Evolutionary conservation across 2,888 invertebrate species (phyloP).

Genomic region (Thysanoteuthis rhombus): DNA sequence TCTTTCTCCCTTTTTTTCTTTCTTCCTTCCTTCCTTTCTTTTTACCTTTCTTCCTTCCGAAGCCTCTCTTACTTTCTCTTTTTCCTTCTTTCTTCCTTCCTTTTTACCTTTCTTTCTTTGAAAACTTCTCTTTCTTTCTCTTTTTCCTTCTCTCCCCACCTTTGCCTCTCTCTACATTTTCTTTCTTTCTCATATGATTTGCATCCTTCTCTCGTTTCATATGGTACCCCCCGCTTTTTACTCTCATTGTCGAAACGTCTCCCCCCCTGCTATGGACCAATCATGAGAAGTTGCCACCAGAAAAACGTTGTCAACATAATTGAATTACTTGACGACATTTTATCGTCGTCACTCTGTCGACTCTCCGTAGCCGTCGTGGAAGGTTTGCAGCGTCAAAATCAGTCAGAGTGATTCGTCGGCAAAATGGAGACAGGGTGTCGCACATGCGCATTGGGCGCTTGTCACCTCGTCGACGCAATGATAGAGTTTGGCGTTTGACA

Average conservation of each 20-base stretch:
- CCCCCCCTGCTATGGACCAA: neutral
- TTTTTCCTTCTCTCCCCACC: neutral
- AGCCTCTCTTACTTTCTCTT: too few species aligned
- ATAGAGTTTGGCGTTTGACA: neutral
- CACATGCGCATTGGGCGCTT: neutral
- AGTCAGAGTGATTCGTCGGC: neutral
- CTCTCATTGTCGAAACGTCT: neutral
- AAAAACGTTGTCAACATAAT: neutral
- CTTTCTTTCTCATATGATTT: neutral
- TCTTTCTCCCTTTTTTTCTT: too few species aligned
- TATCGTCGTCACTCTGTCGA: neutral
- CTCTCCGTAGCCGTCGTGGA: neutral
- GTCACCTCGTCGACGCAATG: neutral
- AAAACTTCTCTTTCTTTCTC: too few species aligned
- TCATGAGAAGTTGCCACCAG: neutral
- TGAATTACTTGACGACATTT: neutral
- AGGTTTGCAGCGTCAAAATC: neutral
- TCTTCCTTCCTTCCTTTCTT: too few species aligned
- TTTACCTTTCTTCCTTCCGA: too few species aligned
- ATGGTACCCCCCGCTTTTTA: neutral
- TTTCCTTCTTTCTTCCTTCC: too few species aligned
- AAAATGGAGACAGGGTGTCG: neutral
- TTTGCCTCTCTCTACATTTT: neutral
- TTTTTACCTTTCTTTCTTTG: too few species aligned
- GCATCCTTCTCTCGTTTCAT: neutral